phyloP scores from a whole-genome alignment of 1,140 invertebrate species.

The Leguminivora glycinivorella region DNA sequence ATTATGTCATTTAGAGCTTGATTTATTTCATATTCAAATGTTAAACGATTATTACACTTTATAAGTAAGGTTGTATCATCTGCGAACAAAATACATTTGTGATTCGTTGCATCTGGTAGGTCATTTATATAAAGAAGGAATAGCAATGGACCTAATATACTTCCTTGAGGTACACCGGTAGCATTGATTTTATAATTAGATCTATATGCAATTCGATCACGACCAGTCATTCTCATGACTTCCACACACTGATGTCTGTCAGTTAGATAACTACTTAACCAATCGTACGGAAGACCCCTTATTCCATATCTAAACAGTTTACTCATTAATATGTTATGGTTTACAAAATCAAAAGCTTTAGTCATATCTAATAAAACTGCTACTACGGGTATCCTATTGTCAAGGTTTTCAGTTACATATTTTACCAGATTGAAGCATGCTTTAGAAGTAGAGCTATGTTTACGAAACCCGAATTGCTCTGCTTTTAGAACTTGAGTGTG shows the following conservation, averaged over 20 bases:
- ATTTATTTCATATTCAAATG: constrained; percentile 1
- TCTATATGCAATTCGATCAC: background rate
- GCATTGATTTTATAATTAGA: background rate
- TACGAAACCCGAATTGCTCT: background rate
- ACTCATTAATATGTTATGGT: constrained; percentile 24
- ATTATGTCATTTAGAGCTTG: background rate
- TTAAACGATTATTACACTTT: background rate
- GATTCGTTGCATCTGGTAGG: no score
- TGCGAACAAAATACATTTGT: no score
- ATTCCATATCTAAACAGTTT: constrained; percentile 23
- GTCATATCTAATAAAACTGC: constrained; percentile 25
- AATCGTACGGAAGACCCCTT: constrained; percentile 9
- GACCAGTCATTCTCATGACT: background rate
- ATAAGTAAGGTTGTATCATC: background rate
- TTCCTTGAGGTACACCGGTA: background rate
- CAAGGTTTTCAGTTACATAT: constrained; percentile 4
- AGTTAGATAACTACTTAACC: constrained; percentile 20
- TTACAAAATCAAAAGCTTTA: constrained; percentile 28
- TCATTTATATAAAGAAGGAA: background rate
- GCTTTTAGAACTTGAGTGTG: background rate
- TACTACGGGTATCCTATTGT: background rate
- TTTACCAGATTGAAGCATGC: constrained; percentile 18
- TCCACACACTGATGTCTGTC: constrained; percentile 22
- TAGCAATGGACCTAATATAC: background rate
- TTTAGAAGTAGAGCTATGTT: constrained; percentile 4